Evolutionary conservation across 2,888 invertebrate species (phyloP), one percentile per base, ranked within the genome.

Genomic region (Calameuta idolon): DNA sequence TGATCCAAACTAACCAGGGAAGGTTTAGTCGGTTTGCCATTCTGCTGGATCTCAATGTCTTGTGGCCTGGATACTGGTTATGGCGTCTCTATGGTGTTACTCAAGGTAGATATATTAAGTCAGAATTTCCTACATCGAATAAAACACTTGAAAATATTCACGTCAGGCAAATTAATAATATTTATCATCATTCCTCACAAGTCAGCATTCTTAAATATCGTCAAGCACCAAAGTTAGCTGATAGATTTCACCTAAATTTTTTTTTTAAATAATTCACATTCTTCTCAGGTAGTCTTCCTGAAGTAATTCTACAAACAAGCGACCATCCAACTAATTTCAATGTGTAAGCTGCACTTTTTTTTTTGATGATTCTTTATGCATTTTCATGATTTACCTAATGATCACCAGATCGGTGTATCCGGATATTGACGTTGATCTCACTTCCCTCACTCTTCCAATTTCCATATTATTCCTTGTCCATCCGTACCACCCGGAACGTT

Each of bases 1-100:
- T 11, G 74, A 68, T 71, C 4, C 30, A n/a, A 69, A 31, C 23
- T 12, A 11, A 33, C 33, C 31, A 37, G 23, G 31, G 71, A 75
- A 69, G 69, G 69, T 69, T 78, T 40, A 75, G 75, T 78, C 78
- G 33, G 69, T 75, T 31, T 11, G 31, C 34, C 34, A 33, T 74
- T 34, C 74, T 74, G 31, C 15, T 23, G 35, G n/a, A 30, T 34
- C 11, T 37, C 31, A 34, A 40, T 75, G 75, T 75, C 68, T 34
- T 12, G 71, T 69, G 35, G 37, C 34, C 12, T 40, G 71, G 75
- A 71, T 30, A 74, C 11, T 31, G 37, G 15, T 55, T 69, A 69
- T 40, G 75, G 78, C n/a, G 35, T 69, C 35, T 23, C 55, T n/a
- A 31, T 34, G 33, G 33, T 69, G 37, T 69, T 75, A 11, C 35